A percentile compares a stretch with the other conserved stretches of the same genome.
phyloP scores from a whole-genome alignment of 1,140 invertebrate genomes.

The Papilio dardanus region DNA sequence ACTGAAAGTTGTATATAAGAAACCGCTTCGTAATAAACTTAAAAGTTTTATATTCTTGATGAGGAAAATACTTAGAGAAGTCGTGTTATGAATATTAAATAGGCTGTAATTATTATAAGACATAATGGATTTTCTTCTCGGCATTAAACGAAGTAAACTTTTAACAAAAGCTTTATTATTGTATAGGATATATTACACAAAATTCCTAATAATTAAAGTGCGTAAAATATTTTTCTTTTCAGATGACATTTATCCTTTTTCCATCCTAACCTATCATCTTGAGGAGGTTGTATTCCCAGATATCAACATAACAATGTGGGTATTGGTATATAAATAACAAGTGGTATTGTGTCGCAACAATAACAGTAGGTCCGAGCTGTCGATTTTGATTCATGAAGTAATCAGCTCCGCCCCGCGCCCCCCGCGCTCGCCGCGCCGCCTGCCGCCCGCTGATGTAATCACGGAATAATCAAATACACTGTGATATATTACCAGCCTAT shows the following conservation, averaged over 20 bases:
- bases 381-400: conserved; percentile 16
- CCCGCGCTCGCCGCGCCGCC: not conserved
- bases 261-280: not conserved
- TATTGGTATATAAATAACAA: not conserved
- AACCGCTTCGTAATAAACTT: not conserved
- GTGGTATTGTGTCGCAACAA: not conserved
- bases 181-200: not conserved
- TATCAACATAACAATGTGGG: not conserved
- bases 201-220: not conserved
- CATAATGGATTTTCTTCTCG: not conserved
- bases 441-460: not conserved
- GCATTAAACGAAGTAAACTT: not conserved
- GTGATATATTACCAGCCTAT: not conserved
- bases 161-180: not conserved
- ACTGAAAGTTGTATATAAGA: not conserved
- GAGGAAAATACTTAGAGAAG: not conserved
- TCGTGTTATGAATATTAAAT: not conserved
- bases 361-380: not conserved
- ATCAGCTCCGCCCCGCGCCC: not conserved
- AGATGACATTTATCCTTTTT: not conserved
- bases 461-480: not conserved
- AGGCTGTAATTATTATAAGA: not conserved
- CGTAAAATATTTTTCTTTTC: not conserved
- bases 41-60: not conserved
- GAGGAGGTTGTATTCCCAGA: not conserved